Conservation (phyloP, 2,888 invertebrate species). For the Linyphia triangularis region DNA sequence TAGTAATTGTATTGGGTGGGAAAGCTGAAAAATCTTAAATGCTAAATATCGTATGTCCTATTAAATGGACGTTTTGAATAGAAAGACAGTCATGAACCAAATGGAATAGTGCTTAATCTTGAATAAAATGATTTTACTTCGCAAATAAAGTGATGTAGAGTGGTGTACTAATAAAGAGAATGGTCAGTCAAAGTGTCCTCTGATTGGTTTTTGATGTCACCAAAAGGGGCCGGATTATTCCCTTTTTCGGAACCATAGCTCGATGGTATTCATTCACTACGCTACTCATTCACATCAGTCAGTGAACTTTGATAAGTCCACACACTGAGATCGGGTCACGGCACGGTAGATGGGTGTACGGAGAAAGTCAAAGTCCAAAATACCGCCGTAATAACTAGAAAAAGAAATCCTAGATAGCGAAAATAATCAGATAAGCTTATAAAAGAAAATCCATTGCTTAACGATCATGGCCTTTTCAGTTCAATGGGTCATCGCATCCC, state of each 20-base stretch:
- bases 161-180: too few relatives aligned
- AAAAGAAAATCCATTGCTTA: not conserved
- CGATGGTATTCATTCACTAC: not conserved
- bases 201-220: not conserved
- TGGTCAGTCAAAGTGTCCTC: too few relatives aligned
- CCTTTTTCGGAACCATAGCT: not conserved
- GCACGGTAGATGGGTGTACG: constrained; percentile 5
- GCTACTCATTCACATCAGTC: constrained; percentile 48
- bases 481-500: constrained; percentile 60
- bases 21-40: too few relatives aligned
- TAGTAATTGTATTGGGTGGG: too few relatives aligned
- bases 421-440: not conserved
- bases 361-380: constrained; percentile 35
- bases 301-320: constrained; percentile 58
- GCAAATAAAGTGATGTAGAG: too few relatives aligned
- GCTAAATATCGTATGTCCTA: too few relatives aligned
- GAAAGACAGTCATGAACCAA: too few relatives aligned
- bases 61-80: too few relatives aligned
- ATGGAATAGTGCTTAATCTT: too few relatives aligned
- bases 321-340: constrained; percentile 8
- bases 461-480: constrained; percentile 48
- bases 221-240: not conserved
- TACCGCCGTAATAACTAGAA: constrained; percentile 17
- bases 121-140: too few relatives aligned
- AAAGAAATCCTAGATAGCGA: constrained; percentile 8